These are phyloP conservation scores for Podocnemis expansa DNA, from an alignment of 2,113 vertebrate genomes.

Conservation along the genomic window DNA sequence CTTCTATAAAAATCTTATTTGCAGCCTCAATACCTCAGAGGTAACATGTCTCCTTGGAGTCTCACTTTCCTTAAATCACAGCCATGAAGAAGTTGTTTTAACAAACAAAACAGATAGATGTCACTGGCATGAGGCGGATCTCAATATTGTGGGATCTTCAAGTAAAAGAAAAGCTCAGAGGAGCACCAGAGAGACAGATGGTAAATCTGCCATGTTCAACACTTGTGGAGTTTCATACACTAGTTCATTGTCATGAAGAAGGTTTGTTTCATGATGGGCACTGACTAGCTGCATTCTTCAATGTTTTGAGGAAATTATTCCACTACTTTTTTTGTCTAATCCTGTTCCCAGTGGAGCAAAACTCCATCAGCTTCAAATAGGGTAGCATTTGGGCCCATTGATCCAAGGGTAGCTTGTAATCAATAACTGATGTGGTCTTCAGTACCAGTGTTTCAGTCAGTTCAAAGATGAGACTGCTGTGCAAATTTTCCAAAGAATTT, in stretches of 20 bases:
- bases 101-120: background rate
- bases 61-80: background rate
- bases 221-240: background rate
- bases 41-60: background rate
- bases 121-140: background rate
- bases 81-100: background rate
- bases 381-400: background rate
- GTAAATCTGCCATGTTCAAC: background rate
- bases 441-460: background rate
- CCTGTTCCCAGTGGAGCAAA: background rate
- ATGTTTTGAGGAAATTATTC: background rate
- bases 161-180: background rate
- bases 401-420: background rate
- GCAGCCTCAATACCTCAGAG: background rate
- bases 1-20: background rate
- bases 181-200: background rate
- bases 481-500: constrained; percentile 1
- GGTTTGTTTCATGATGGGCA: background rate
- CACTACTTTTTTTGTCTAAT: background rate
- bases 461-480: background rate
- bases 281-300: background rate
- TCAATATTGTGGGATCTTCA: background rate
- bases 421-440: background rate
- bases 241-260: background rate
- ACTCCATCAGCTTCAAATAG: background rate